These are phyloP conservation scores for Drosophila sulfurigaster DNA, from an alignment of 1,140 invertebrate species.

Conservation along the genomic window DNA sequence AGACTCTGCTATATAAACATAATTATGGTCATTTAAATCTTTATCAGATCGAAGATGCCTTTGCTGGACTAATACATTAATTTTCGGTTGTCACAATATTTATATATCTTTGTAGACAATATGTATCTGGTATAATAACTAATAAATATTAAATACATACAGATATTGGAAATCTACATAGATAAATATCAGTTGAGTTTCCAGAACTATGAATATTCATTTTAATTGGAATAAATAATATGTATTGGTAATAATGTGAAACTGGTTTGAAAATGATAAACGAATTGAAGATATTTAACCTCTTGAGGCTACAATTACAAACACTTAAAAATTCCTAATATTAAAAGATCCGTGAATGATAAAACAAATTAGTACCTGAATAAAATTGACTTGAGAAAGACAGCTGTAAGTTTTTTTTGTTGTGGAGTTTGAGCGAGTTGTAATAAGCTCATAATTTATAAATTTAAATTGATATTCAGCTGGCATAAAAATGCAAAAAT, in stretches of 20 bases:
- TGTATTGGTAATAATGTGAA: constrained; percentile 5
- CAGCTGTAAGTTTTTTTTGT: constrained; percentile 2
- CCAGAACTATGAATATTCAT: constrained; percentile 53
- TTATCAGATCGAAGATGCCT: no score
- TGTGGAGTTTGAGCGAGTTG: constrained; percentile 57
- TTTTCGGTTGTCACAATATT: no score
- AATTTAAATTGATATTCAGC: constrained; percentile 72
- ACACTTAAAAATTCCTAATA: constrained; percentile 24
- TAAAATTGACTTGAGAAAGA: constrained; percentile 25
- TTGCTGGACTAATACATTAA: no score
- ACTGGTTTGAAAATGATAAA: constrained; percentile 37
- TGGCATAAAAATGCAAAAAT: constrained; percentile 73
- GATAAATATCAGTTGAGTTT: constrained; percentile 19
- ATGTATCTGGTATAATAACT: neutral
- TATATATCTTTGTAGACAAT: neutral
- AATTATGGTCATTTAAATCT: no score
- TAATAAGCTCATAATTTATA: constrained; percentile 78
- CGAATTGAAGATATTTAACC: constrained; percentile 48
- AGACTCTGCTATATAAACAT: no score
- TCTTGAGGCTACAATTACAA: constrained; percentile 41
- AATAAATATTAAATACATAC: constrained; percentile 30
- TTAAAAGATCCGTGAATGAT: constrained; percentile 53
- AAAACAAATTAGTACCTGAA: constrained; percentile 67
- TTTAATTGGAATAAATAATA: constrained; percentile 18
- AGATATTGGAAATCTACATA: neutral